phyloP scores from a whole-genome alignment of 2,113 vertebrate genomes.

The Scopus umbretta region DNA sequence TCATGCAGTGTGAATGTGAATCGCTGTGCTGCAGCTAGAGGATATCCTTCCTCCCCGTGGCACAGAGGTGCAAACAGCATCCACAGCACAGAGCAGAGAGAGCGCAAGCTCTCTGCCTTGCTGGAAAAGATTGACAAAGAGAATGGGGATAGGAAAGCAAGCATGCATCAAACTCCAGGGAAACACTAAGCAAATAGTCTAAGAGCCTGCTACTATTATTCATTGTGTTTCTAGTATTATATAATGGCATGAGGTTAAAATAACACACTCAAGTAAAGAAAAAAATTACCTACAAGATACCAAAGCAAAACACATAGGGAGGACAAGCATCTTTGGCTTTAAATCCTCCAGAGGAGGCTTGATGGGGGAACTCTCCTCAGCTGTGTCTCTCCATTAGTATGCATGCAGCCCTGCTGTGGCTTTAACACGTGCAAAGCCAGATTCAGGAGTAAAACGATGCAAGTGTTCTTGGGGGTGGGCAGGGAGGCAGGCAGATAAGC shows the following conservation, averaged over 20 bases:
- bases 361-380: not conserved
- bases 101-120: not conserved
- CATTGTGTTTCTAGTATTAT: slow-evolving; percentile 3
- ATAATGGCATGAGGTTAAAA: slow-evolving; percentile 43
- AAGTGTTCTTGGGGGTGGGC: not conserved
- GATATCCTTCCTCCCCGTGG: not conserved
- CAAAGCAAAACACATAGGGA: slow-evolving; percentile 13
- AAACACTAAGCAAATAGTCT: slow-evolving; percentile 21
- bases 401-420: not conserved
- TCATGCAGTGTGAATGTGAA: accelerated
- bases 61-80: not conserved
- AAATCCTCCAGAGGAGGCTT: not conserved
- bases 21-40: not conserved
- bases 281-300: not conserved
- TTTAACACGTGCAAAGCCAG: not conserved
- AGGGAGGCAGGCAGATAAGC: not conserved
- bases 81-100: not conserved
- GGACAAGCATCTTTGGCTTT: slow-evolving; percentile 6
- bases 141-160: not conserved
- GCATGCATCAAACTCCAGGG: not conserved
- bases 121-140: not conserved
- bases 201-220: slow-evolving; percentile 29
- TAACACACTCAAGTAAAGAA: slow-evolving; percentile 7
- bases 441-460: accelerated
- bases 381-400: not conserved